These are phyloP conservation scores for Puma concolor DNA, from an alignment of 2,113 vertebrate genomes.

Conservation along the genomic window DNA sequence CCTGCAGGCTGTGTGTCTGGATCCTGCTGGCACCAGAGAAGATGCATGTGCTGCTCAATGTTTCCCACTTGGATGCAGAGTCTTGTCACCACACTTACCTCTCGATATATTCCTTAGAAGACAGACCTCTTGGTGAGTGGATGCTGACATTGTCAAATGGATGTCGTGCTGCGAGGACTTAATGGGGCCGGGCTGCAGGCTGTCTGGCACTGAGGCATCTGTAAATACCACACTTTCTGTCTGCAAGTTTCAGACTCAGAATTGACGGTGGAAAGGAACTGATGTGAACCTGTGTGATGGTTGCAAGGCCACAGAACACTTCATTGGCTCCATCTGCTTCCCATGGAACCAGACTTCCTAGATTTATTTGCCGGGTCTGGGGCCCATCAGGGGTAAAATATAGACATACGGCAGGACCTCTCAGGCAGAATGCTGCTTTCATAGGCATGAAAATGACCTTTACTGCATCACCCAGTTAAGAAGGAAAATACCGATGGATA, in stretches of 20 bases:
- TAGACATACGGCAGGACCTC: neutral
- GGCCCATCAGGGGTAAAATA: neutral
- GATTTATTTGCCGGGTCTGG: too few species aligned
- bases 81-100: constrained; percentile 87
- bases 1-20: constrained; percentile 88
- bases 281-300: neutral
- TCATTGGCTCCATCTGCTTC: neutral
- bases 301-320: neutral
- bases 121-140: constrained; percentile 87
- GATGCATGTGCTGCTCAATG: constrained; percentile 84
- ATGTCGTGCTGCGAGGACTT: neutral
- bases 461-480: neutral
- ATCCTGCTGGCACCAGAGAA: constrained; percentile 82
- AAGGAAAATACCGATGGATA: neutral
- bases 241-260: neutral
- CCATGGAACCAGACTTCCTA: neutral
- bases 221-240: neutral
- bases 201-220: neutral
- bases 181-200: neutral
- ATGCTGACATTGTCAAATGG: neutral
- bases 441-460: neutral
- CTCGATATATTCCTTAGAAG: constrained; percentile 82
- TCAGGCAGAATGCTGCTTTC: neutral
- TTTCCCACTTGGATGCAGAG: constrained; percentile 85
- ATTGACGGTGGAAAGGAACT: neutral